Percentiles rank a stretch among this genome's conserved stretches.
phyloP scores from a whole-genome alignment of 35 echinoderm and acorn worm species.

The Diadema setosum region DNA sequence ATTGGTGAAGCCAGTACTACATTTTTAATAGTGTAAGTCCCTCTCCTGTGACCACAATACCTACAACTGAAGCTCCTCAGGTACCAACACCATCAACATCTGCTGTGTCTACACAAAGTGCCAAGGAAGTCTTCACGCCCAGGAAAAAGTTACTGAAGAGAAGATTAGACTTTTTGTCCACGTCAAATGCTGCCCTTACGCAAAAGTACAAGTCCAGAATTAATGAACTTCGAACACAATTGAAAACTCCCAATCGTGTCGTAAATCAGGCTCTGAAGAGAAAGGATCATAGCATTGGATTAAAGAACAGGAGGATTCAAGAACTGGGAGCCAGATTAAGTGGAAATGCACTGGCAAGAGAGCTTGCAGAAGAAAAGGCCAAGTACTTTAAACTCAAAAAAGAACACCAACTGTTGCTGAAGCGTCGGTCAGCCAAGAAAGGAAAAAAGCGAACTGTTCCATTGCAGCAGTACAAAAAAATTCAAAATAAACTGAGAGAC shows the following conservation, averaged over 20 bases:
- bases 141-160: conserved; percentile 30
- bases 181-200: background rate
- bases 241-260: conserved; percentile 54
- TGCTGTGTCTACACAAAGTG: conserved; percentile 11
- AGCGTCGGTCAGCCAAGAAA: background rate
- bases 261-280: conserved; percentile 50
- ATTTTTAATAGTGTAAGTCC: background rate
- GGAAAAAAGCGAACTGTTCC: background rate
- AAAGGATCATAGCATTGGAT: conserved; percentile 6
- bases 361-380: conserved; percentile 24
- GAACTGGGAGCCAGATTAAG: conserved; percentile 41
- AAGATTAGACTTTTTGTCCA: conserved; percentile 23
- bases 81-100: background rate
- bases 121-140: conserved; percentile 3
- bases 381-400: conserved; percentile 14
- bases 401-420: background rate
- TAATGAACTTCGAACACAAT: background rate
- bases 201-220: conserved; percentile 10
- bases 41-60: background rate
- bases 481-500: conserved; percentile 15
- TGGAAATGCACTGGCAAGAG: background rate
- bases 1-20: background rate
- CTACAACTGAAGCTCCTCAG: background rate
- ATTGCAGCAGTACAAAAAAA: background rate
- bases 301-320: conserved; percentile 14